phyloP scores from a whole-genome alignment of 2,797 vertebrate genomes.

The Siniperca undulata region DNA sequence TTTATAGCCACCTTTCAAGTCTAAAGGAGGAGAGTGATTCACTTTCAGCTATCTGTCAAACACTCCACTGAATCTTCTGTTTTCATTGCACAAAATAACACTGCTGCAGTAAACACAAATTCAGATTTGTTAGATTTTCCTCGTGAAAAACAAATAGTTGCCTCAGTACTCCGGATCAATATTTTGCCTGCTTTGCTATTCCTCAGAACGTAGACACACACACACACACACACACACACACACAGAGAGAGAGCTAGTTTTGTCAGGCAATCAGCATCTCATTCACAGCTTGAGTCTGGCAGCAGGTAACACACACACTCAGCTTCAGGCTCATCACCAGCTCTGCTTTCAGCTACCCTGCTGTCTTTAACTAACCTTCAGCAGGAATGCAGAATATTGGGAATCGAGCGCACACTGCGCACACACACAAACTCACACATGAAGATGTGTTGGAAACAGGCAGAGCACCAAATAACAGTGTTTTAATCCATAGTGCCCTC shows the following conservation, averaged over 20 bases:
- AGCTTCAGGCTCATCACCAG: conserved; percentile 21
- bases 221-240: not conserved
- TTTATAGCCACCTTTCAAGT: no score
- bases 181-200: not conserved
- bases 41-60: not conserved
- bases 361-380: conserved; percentile 39
- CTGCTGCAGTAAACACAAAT: not conserved
- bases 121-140: not conserved
- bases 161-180: not conserved
- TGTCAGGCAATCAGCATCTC: conserved; percentile 25
- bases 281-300: conserved; percentile 39
- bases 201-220: not conserved
- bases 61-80: not conserved
- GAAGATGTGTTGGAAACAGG: not conserved
- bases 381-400: not conserved
- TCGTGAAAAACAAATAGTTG: not conserved
- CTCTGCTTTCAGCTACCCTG: conserved; percentile 11
- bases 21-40: not conserved
- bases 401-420: not conserved
- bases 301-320: conserved; percentile 32
- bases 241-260: not conserved
- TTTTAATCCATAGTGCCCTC: not conserved
- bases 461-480: not conserved
- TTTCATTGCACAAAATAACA: not conserved
- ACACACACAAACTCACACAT: rapidly evolving